Conservation (phyloP, 2,888 invertebrate genomes). For the Thelaira solivaga region DNA sequence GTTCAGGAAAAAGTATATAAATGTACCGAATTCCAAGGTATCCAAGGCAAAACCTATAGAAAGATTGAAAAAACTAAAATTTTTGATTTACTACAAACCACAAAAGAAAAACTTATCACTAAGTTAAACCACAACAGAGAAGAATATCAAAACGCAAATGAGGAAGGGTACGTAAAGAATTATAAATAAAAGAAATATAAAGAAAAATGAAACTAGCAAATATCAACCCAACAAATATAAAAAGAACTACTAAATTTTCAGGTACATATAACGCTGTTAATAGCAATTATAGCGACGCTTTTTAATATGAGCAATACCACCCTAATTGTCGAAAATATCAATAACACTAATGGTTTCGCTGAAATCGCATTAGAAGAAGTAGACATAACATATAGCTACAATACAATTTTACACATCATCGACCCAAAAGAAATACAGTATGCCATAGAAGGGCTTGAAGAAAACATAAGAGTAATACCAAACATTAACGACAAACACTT, state of each 20-base stretch:
- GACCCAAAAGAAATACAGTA: slow-evolving; percentile 44
- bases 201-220: slow-evolving; percentile 33
- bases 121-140: slow-evolving; percentile 11
- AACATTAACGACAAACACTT: slow-evolving; percentile 10
- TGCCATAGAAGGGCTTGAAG: slow-evolving; percentile 25
- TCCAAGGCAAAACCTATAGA: neutral
- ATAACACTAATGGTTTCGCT: slow-evolving; percentile 37
- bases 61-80: neutral
- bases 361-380: slow-evolving; percentile 43
- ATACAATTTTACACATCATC: slow-evolving; percentile 51
- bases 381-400: slow-evolving; percentile 28
- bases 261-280: slow-evolving; percentile 13
- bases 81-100: neutral
- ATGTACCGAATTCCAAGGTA: slow-evolving; percentile 40
- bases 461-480: slow-evolving; percentile 24
- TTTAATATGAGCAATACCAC: slow-evolving; percentile 12
- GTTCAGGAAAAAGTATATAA: slow-evolving; percentile 20
- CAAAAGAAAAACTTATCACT: neutral
- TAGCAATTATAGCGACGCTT: neutral
- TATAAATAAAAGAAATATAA: slow-evolving; percentile 25
- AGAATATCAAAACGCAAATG: slow-evolving; percentile 26
- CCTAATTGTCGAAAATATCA: slow-evolving; percentile 34
- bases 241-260: slow-evolving; percentile 42
- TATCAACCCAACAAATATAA: slow-evolving; percentile 48
- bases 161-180: slow-evolving; percentile 34